Evolutionary conservation across 2,888 invertebrate species (phyloP).

Genomic region (Oconnorella tubifera): DNA sequence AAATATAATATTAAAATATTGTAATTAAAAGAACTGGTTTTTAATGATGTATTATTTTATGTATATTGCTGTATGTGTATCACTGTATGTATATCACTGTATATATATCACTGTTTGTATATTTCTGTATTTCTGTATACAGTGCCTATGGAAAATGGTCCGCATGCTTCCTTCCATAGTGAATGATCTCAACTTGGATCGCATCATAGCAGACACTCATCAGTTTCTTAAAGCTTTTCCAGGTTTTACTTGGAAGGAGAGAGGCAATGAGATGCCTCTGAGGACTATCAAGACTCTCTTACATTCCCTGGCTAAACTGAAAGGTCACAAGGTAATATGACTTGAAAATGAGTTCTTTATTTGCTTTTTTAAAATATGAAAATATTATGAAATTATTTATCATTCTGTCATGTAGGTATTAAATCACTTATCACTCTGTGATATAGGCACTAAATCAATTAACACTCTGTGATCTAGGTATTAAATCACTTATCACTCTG

Average conservation of each 20-base stretch:
- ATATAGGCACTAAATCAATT: too few species aligned
- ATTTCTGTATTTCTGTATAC: neutral
- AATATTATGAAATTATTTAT: too few species aligned
- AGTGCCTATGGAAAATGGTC: constrained; percentile 88
- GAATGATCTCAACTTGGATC: constrained; percentile 57
- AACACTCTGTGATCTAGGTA: too few species aligned
- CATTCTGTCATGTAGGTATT: too few species aligned
- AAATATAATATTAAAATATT: too few species aligned
- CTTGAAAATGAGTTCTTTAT: too few species aligned
- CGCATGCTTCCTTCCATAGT: constrained; percentile 78
- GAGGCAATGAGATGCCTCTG: constrained; percentile 73
- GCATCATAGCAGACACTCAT: constrained; percentile 73
- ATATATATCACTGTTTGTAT: neutral
- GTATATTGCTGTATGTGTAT: neutral
- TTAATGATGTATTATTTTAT: too few species aligned
- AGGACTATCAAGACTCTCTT: constrained; percentile 87
- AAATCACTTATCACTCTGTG: too few species aligned
- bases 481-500: too few species aligned
- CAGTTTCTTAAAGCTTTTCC: constrained; percentile 83
- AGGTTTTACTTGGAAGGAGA: constrained; percentile 76
- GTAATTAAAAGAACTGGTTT: too few species aligned
- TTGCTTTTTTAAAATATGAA: too few species aligned
- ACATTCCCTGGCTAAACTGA: constrained; percentile 83
- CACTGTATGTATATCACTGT: neutral
- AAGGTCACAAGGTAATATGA: constrained; percentile 71